These are phyloP conservation scores for Sinentomon sp. DNA, from an alignment of 2,888 invertebrate genomes.

Conservation along the genomic window DNA sequence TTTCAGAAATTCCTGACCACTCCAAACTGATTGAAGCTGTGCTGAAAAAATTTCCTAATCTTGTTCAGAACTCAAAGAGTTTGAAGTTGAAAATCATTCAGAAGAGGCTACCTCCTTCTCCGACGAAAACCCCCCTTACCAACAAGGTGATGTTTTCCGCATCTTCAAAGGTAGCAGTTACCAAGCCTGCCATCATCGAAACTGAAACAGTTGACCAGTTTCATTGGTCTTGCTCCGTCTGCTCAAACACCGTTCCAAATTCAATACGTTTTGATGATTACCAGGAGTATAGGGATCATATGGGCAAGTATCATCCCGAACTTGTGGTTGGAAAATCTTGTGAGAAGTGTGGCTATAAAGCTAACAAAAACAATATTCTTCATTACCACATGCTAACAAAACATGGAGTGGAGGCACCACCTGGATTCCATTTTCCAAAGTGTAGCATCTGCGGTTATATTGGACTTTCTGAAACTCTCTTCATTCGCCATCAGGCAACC, in stretches of 20 bases:
- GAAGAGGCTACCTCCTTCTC: constrained; percentile 19
- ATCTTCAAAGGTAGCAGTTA: no score
- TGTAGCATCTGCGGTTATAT: constrained; percentile 46
- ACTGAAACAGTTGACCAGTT: no score
- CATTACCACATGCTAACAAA: constrained; percentile 51
- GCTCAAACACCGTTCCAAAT: no score
- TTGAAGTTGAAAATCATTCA: constrained; percentile 60
- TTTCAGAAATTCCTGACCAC: no score
- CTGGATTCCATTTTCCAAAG: constrained; percentile 42
- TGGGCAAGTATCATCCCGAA: no score
- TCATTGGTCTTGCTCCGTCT: no score
- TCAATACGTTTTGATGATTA: no score
- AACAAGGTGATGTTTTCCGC: neutral
- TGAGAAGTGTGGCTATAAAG: constrained; percentile 56
- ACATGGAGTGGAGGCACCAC: constrained; percentile 42
- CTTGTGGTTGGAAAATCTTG: constrained; percentile 43
- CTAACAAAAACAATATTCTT: constrained; percentile 38
- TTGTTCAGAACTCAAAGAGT: constrained; percentile 60
- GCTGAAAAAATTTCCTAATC: constrained; percentile 58
- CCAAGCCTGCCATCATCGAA: no score
- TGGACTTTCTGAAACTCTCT: constrained; percentile 38
- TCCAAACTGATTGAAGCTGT: constrained; percentile 67
- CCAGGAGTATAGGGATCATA: no score
- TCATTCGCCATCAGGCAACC: constrained; percentile 37
- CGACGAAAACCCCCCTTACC: no score